These are phyloP conservation scores for Eonycteris spelaea DNA, from an alignment of 2,113 vertebrate genomes.

Conservation along the genomic window DNA sequence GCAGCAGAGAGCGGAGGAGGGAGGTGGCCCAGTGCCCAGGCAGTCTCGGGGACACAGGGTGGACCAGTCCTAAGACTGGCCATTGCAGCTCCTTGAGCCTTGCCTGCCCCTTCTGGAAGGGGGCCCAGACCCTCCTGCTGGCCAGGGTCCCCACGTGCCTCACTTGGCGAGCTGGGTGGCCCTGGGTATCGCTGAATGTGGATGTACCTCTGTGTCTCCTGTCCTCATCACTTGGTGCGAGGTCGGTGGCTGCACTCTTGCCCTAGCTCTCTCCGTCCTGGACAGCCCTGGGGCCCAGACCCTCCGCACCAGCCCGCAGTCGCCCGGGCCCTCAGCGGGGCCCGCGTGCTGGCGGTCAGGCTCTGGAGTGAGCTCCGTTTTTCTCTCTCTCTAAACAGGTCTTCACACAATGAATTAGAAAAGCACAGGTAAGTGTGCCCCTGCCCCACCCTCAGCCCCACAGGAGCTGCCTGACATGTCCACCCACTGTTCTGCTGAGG, in stretches of 20 bases:
- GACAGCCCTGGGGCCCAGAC: not conserved
- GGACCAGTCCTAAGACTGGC: not conserved
- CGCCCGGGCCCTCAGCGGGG: not conserved
- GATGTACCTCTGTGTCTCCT: not conserved
- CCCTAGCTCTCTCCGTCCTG: not conserved
- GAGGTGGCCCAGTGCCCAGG: not conserved
- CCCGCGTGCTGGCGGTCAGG: not conserved
- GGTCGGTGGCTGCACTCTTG: not conserved
- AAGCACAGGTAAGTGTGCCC: conserved; percentile 94
- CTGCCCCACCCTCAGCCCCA: accelerated
- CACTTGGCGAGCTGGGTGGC: not conserved
- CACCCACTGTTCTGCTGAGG: not conserved
- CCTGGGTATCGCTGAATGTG: not conserved
- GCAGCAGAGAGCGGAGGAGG: not conserved
- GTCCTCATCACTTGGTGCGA: too few relatives aligned
- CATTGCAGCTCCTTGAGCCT: not conserved
- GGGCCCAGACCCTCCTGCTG: not conserved
- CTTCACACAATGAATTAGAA: conserved; percentile 98
- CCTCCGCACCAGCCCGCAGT: accelerated
- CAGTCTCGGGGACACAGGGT: too few relatives aligned
- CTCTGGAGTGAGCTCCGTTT: conserved; percentile 46
- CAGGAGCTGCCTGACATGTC: accelerated
- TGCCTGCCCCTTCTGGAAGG: not conserved
- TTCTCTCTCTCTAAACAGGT: conserved; percentile 87
- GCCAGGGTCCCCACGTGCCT: not conserved